Conservation (phyloP, 2,888 invertebrate genomes). For the Pyrrhosoma nymphula region DNA sequence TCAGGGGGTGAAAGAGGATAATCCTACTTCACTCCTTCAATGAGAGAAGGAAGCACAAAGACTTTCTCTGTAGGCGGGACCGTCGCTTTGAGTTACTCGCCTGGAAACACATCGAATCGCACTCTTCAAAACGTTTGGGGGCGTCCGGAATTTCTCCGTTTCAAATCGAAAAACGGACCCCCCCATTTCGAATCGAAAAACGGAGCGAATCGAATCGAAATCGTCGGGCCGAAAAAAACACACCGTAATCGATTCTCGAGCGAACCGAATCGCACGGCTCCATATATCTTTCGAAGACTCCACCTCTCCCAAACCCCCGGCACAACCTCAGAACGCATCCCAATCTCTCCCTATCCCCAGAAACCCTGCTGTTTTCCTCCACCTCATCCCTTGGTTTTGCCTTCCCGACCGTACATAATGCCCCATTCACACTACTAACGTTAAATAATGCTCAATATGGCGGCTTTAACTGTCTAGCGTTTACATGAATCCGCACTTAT, state of each 20-base stretch:
- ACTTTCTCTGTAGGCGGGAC: too few relatives aligned
- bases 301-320: not conserved
- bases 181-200: not conserved
- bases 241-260: not conserved
- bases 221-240: not conserved
- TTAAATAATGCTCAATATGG: too few relatives aligned
- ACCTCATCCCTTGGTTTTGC: not conserved
- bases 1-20: too few relatives aligned
- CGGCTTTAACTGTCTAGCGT: too few relatives aligned
- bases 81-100: too few relatives aligned
- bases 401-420: not conserved
- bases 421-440: not conserved
- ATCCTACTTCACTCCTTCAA: too few relatives aligned
- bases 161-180: not conserved
- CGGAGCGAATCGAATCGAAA: not conserved
- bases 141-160: not conserved
- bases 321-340: not conserved
- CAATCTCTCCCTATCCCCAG: not conserved
- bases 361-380: not conserved
- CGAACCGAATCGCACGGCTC: not conserved
- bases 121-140: too few relatives aligned
- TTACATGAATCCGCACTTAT: too few relatives aligned
- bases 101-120: too few relatives aligned
- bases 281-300: not conserved
- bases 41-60: too few relatives aligned